phyloP scores from a whole-genome alignment of 2,797 vertebrate species.

The Poeciliopsis infans region DNA sequence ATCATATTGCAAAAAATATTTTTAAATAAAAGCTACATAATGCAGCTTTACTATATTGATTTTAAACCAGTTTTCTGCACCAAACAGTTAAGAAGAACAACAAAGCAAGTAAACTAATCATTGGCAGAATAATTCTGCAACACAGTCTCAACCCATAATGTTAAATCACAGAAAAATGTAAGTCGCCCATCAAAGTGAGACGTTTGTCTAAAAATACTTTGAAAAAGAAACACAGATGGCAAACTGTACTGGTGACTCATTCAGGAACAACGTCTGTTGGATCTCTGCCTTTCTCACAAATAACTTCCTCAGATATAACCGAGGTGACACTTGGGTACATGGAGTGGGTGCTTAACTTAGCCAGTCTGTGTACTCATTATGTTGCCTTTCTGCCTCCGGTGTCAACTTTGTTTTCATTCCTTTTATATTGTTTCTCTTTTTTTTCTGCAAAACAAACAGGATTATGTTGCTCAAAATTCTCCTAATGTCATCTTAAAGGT shows the following conservation, averaged over 20 bases:
- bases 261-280: slow-evolving; percentile 5
- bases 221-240: slow-evolving; percentile 16
- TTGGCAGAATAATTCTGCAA: background rate
- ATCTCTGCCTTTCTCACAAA: slow-evolving; percentile 11
- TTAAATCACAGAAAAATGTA: slow-evolving; percentile 4
- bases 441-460: too few relatives aligned
- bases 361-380: slow-evolving; percentile 6
- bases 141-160: background rate
- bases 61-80: too few relatives aligned
- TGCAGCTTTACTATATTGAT: too few relatives aligned
- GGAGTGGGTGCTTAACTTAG: slow-evolving; percentile 8
- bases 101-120: slow-evolving; percentile 1
- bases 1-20: too few relatives aligned
- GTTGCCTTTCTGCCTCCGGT: background rate
- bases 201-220: background rate
- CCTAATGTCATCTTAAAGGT: slow-evolving; percentile 24
- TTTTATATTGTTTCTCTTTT: background rate
- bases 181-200: slow-evolving; percentile 5
- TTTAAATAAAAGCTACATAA: too few relatives aligned
- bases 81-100: slow-evolving; percentile 14
- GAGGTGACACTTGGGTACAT: background rate
- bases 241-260: background rate
- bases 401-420: slow-evolving; percentile 6
- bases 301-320: slow-evolving; percentile 1
- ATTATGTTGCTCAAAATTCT: too few relatives aligned